Percentiles rank a stretch among this genome's conserved stretches.
Evolutionary conservation across 2,888 invertebrate species (phyloP).

Genomic region (Autographa pulchrina): DNA sequence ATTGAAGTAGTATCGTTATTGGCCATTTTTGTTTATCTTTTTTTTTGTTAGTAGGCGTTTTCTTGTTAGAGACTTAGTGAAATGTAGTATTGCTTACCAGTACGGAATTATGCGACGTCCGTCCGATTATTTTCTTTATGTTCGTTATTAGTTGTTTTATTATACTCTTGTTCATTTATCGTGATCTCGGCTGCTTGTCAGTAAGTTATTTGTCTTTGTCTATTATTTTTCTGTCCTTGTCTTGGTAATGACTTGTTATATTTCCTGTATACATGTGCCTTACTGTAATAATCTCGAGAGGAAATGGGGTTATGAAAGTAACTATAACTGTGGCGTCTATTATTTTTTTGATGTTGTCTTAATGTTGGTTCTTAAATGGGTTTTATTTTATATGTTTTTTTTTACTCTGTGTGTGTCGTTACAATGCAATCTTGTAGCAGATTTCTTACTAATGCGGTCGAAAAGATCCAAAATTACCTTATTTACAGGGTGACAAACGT

Average conservation of each 20-base stretch:
- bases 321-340: not conserved
- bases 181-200: slow-evolving; percentile 2
- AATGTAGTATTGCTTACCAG: not conserved
- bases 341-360: not conserved
- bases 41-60: not conserved
- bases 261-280: not conserved
- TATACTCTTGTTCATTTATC: not conserved
- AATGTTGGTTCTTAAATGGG: not conserved
- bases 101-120: not conserved
- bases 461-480: not conserved
- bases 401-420: no score
- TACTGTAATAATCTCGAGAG: not conserved
- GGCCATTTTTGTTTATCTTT: not conserved
- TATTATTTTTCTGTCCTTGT: not conserved
- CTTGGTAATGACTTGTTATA: not conserved
- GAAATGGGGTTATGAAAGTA: not conserved
- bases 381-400: no score
- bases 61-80: not conserved
- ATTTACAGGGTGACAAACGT: not conserved
- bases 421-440: not conserved
- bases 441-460: not conserved
- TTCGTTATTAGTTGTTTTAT: not conserved
- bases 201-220: not conserved
- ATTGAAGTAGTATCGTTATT: not conserved
- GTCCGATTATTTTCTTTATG: not conserved